Conservation (phyloP, 53 echinoderm and acorn worm species). For the Apostichopus leukothele region DNA sequence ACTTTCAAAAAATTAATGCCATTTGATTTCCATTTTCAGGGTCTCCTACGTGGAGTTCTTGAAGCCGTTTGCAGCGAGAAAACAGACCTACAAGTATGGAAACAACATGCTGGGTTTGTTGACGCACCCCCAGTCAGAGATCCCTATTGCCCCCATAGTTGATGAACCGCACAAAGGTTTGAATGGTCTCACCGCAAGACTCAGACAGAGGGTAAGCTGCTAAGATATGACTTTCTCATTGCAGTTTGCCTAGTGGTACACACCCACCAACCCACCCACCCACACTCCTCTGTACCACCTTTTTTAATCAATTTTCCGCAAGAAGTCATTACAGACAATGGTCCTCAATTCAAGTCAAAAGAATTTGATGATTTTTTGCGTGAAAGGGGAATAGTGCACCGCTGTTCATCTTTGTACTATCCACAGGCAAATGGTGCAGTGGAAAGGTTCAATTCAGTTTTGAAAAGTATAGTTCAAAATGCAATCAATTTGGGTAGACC, state of each 20-base stretch:
- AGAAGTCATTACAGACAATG: too few relatives aligned
- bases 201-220: conserved; percentile 82
- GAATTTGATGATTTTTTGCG: too few relatives aligned
- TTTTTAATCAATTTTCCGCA: too few relatives aligned
- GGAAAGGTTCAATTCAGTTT: too few relatives aligned
- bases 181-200: conserved; percentile 88
- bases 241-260: background rate
- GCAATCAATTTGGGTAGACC: too few relatives aligned
- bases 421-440: too few relatives aligned
- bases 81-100: conserved; percentile 88
- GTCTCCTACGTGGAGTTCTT: conserved; percentile 93
- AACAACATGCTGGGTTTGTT: conserved; percentile 84
- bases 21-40: conserved; percentile 45
- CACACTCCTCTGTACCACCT: background rate
- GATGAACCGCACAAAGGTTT: conserved; percentile 91
- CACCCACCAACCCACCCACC: background rate
- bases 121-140: conserved; percentile 89
- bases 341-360: too few relatives aligned
- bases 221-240: background rate
- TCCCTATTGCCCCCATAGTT: conserved; percentile 88
- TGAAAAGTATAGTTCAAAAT: too few relatives aligned
- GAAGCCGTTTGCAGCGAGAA: conserved; percentile 89
- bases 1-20: too few relatives aligned
- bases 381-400: too few relatives aligned
- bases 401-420: too few relatives aligned